phyloP scores from a whole-genome alignment of 1,140 invertebrate genomes.

The Atta colombica region DNA sequence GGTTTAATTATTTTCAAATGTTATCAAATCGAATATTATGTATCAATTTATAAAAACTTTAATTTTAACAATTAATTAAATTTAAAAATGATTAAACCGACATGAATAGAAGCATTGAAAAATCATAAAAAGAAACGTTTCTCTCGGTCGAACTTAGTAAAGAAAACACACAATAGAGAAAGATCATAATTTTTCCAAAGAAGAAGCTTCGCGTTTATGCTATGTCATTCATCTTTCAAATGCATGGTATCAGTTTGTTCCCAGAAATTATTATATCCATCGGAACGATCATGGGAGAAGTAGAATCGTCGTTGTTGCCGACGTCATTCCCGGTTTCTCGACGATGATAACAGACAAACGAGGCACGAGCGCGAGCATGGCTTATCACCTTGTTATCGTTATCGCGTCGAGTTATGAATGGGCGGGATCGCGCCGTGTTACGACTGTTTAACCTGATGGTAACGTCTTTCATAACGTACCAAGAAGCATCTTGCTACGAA shows the following conservation, averaged over 20 bases:
- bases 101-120: background rate
- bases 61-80: slow-evolving; percentile 2
- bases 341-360: slow-evolving; percentile 33
- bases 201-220: background rate
- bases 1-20: background rate
- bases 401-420: slow-evolving; percentile 78
- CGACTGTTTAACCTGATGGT: slow-evolving; percentile 36
- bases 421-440: slow-evolving; percentile 61
- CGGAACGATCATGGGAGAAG: background rate
- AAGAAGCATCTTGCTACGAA: background rate
- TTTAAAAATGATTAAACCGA: background rate
- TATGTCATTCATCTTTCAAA: background rate
- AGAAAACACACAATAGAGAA: background rate
- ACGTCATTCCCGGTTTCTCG: slow-evolving; percentile 15
- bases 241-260: background rate
- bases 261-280: slow-evolving; percentile 17
- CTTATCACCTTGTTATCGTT: slow-evolving; percentile 71
- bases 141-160: background rate
- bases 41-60: background rate
- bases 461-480: slow-evolving; percentile 14
- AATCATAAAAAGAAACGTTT: background rate
- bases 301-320: background rate
- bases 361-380: slow-evolving; percentile 53
- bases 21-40: background rate
- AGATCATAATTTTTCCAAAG: background rate